phyloP scores from a whole-genome alignment of 2,113 vertebrate species.

The Siphamia tubifer region DNA sequence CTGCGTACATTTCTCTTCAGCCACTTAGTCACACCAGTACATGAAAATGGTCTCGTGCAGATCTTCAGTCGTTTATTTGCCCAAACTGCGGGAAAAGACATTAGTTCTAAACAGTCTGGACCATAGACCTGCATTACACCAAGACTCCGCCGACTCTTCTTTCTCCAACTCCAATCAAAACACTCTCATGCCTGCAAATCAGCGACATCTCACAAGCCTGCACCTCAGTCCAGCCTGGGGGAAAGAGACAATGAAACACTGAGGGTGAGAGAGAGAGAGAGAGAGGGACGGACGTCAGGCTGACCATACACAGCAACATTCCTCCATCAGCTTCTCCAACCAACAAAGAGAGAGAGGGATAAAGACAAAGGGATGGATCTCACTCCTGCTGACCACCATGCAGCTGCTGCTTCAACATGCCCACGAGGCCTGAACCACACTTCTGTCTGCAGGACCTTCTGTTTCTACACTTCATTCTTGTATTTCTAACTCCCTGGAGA shows the following conservation, averaged over 20 bases:
- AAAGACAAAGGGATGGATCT: constrained; percentile 39
- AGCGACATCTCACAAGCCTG: constrained; percentile 56
- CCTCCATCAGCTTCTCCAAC: constrained; percentile 58
- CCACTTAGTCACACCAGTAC: neutral
- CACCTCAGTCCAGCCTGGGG: constrained; percentile 32
- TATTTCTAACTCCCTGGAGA: constrained; percentile 4
- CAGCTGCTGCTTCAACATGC: constrained; percentile 71
- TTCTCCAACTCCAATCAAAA: constrained; percentile 54
- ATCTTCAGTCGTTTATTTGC: constrained; percentile 20
- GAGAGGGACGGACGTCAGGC: constrained; percentile 61
- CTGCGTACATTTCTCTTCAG: neutral
- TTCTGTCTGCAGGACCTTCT: constrained; percentile 40
- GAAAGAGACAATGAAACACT: constrained; percentile 20
- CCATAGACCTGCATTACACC: constrained; percentile 41
- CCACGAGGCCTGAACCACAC: constrained; percentile 40
- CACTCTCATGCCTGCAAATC: constrained; percentile 61
- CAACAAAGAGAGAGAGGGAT: constrained; percentile 34
- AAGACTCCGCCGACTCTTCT: constrained; percentile 29
- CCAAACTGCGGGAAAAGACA: constrained; percentile 6
- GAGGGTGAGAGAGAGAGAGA: constrained; percentile 35
- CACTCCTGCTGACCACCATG: constrained; percentile 65
- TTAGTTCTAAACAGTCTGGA: constrained; percentile 34
- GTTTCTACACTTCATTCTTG: neutral
- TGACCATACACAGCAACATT: constrained; percentile 66
- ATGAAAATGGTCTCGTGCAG: neutral